Percentiles rank a stretch among this genome's conserved stretches.
These are phyloP conservation scores for Chlorops oryzae DNA, from an alignment of 1,140 invertebrate genomes.

Conservation along the genomic window DNA sequence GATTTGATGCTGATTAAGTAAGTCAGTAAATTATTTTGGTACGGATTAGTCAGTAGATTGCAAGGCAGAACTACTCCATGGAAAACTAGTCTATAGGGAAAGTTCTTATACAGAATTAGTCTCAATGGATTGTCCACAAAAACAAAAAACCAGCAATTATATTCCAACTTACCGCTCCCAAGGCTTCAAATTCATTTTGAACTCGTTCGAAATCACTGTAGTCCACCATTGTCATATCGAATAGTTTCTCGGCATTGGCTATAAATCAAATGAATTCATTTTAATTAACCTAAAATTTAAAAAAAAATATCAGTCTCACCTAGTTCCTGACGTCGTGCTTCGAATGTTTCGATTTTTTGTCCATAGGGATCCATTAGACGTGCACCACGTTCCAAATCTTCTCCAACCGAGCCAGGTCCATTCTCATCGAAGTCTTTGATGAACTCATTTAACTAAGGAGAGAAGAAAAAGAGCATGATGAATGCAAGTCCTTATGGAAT, in stretches of 20 bases:
- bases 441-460: slow-evolving; percentile 55
- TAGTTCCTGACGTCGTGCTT: slow-evolving; percentile 61
- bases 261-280: slow-evolving; percentile 6
- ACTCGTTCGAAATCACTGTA: slow-evolving; percentile 69
- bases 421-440: slow-evolving; percentile 63
- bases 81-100: no score
- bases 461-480: no score
- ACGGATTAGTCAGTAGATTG: no score
- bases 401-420: slow-evolving; percentile 70
- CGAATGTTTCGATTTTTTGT: slow-evolving; percentile 60
- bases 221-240: slow-evolving; percentile 75
- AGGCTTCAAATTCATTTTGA: slow-evolving; percentile 64
- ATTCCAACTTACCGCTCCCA: slow-evolving; percentile 53
- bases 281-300: slow-evolving; percentile 1
- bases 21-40: no score
- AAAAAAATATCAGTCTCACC: slow-evolving; percentile 34
- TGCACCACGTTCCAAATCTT: slow-evolving; percentile 67
- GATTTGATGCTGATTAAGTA: no score
- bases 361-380: slow-evolving; percentile 65
- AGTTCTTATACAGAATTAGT: no score
- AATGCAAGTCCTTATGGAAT: neutral
- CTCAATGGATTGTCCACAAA: no score
- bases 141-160: no score
- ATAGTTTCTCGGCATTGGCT: slow-evolving; percentile 72
- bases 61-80: no score